A percentile compares a stretch with the other conserved stretches of the same genome.
Evolutionary conservation across 2,113 vertebrate genomes (phyloP).

Genomic region (Hippocampus barbouri): DNA sequence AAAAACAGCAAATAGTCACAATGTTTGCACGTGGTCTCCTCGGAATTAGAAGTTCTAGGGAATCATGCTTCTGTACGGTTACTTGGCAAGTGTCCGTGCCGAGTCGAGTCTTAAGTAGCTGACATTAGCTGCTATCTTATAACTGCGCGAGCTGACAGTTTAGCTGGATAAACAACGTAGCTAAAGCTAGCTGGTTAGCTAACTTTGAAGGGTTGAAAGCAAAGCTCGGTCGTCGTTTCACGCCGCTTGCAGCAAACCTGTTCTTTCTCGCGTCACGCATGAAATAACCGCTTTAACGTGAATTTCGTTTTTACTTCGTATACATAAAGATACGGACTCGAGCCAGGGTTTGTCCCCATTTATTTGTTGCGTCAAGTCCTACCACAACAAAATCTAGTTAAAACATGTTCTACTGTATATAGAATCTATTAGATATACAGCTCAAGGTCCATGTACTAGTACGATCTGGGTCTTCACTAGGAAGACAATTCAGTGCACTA

Average conservation of each 20-base stretch:
- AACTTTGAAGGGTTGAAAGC: conserved; percentile 9
- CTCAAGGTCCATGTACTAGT: neutral
- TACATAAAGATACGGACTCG: neutral
- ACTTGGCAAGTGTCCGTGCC: neutral
- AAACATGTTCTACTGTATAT: neutral
- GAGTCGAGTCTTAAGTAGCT: conserved; percentile 9
- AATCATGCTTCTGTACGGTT: neutral
- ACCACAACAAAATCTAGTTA: neutral
- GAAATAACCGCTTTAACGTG: neutral
- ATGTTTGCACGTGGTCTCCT: neutral
- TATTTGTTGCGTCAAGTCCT: conserved; percentile 5
- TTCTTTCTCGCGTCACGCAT: neutral
- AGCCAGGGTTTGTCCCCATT: neutral
- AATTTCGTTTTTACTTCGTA: neutral
- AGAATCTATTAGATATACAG: neutral
- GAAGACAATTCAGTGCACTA: neutral
- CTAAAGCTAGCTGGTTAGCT: conserved; percentile 29
- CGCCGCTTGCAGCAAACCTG: neutral
- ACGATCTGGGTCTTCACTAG: neutral
- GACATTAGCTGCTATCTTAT: conserved; percentile 5
- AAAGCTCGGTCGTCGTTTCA: neutral
- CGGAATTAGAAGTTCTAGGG: neutral
- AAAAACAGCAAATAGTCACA: too few relatives aligned
- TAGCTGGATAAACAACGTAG: conserved; percentile 29
- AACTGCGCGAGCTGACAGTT: conserved; percentile 34